A percentile compares a stretch with the other conserved stretches of the same genome.
Conservation (phyloP, 2,888 invertebrate species). For the Isotomurus palustris region DNA sequence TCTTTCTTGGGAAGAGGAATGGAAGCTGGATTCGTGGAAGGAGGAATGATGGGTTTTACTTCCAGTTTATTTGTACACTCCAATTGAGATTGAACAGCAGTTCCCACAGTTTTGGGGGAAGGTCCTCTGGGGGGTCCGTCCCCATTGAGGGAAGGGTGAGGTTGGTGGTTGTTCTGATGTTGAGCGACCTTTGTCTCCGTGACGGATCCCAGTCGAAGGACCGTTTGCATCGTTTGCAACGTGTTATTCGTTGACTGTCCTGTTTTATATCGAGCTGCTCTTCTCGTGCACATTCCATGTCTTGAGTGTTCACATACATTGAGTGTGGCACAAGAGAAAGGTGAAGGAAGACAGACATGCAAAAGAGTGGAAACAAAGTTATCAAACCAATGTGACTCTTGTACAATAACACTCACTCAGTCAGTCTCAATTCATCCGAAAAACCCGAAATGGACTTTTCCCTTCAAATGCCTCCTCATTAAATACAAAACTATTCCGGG, state of each 20-base stretch:
- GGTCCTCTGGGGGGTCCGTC: neutral
- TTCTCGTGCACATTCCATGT: conserved; percentile 46
- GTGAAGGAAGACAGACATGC: neutral
- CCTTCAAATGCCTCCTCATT: too few species aligned
- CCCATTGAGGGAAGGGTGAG: neutral
- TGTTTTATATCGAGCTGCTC: conserved; percentile 49
- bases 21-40: neutral
- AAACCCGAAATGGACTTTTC: too few species aligned
- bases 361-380: conserved; percentile 1
- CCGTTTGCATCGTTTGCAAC: conserved; percentile 45
- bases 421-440: too few species aligned
- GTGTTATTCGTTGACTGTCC: conserved; percentile 50
- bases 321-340: neutral
- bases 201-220: conserved; percentile 39
- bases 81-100: neutral
- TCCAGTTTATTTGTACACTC: neutral
- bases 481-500: too few species aligned
- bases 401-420: too few species aligned
- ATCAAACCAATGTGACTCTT: too few species aligned
- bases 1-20: too few species aligned
- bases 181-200: conserved; percentile 34
- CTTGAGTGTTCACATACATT: conserved; percentile 14
- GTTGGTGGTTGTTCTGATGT: conserved; percentile 1
- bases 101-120: neutral
- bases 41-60: neutral